A percentile compares a stretch with the other conserved stretches of the same genome.
phyloP scores from a whole-genome alignment of 1,140 invertebrate species.

The Pinna nobilis region DNA sequence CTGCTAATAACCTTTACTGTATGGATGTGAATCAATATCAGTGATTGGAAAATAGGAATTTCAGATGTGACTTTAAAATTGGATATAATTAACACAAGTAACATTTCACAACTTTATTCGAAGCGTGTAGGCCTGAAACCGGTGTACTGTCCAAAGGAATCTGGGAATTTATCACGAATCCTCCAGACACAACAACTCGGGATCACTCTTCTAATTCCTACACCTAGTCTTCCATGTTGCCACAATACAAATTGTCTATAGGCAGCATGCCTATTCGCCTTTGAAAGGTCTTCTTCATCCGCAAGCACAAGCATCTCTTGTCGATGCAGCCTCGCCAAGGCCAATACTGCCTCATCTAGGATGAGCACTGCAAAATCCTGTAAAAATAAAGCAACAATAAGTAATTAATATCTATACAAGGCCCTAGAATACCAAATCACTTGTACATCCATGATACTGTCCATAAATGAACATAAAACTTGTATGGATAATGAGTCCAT shows the following conservation, averaged over 20 bases:
- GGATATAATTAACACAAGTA: no score
- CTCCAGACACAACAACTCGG: slow-evolving; percentile 8
- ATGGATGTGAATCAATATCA: no score
- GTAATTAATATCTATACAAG: background rate
- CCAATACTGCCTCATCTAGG: slow-evolving; percentile 11
- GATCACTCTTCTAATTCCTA: slow-evolving; percentile 6
- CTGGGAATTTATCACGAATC: background rate
- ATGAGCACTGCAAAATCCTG: slow-evolving; percentile 14
- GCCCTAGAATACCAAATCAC: no score
- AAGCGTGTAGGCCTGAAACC: background rate
- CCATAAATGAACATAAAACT: no score
- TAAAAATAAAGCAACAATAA: slow-evolving; percentile 1
- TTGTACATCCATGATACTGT: no score
- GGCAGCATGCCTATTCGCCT: slow-evolving; percentile 8
- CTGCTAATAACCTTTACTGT: no score
- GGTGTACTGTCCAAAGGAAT: slow-evolving; percentile 7
- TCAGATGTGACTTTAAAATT: no score
- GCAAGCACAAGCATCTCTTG: background rate
- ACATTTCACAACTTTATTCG: background rate
- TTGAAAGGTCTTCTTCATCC: background rate
- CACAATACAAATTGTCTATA: slow-evolving; percentile 13
- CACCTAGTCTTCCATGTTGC: background rate
- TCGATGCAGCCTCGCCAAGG: slow-evolving; percentile 2
- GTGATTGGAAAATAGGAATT: no score
- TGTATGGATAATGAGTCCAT: no score